Evolutionary conservation across 2,888 invertebrate genomes (phyloP).

Genomic region (Heteropelma amictum): DNA sequence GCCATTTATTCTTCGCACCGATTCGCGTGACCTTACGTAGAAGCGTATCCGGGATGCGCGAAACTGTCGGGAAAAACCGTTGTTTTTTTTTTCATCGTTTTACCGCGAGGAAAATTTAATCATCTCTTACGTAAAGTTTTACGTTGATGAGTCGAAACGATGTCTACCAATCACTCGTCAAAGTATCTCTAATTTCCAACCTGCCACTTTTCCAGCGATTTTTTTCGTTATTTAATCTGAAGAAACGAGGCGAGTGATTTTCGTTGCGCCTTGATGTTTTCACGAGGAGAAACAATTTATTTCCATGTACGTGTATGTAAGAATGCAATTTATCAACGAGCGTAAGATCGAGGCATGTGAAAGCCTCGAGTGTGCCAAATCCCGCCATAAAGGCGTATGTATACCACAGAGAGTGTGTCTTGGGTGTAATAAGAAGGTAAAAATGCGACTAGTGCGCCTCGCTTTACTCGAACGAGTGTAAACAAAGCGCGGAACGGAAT

Average conservation of each 20-base stretch:
- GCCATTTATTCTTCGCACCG: slow-evolving; percentile 25
- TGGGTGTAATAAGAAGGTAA: too few relatives aligned
- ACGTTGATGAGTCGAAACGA: background rate
- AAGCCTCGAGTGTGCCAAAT: slow-evolving; percentile 56
- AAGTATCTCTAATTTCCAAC: background rate
- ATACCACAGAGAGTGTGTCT: background rate
- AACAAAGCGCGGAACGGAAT: too few relatives aligned
- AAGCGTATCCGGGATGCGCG: slow-evolving; percentile 25
- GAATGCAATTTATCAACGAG: background rate
- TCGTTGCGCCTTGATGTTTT: too few relatives aligned
- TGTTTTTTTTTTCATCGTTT: background rate
- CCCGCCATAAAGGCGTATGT: background rate
- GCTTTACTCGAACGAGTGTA: too few relatives aligned
- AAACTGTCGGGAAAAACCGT: slow-evolving; percentile 23
- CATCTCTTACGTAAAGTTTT: background rate
- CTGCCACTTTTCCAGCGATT: too few relatives aligned
- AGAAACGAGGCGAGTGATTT: too few relatives aligned
- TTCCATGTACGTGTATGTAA: background rate
- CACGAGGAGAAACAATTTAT: too few relatives aligned
- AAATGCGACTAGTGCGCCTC: too few relatives aligned
- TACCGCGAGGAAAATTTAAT: background rate
- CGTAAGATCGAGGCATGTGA: slow-evolving; percentile 37
- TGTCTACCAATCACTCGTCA: too few relatives aligned
- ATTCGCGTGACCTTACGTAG: slow-evolving; percentile 39
- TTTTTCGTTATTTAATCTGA: too few relatives aligned